Evolutionary conservation across 2,888 invertebrate species (phyloP).

Genomic region (Heteromyza rotundicornis): DNA sequence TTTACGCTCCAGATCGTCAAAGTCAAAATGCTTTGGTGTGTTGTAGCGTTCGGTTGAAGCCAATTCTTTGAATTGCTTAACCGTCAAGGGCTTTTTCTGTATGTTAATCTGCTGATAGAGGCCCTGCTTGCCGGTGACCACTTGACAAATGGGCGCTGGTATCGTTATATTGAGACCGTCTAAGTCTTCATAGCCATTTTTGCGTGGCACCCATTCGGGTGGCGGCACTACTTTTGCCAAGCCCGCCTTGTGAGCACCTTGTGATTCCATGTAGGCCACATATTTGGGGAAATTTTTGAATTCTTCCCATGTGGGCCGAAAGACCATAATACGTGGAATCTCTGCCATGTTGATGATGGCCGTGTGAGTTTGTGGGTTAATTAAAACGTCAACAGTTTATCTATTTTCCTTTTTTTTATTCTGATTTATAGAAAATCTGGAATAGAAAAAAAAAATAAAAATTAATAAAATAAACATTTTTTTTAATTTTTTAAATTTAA

Average conservation of each 20-base stretch:
- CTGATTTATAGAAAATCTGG: too few relatives aligned
- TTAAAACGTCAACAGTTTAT: too few relatives aligned
- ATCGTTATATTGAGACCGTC: constrained; percentile 84
- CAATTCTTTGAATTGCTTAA: constrained; percentile 85
- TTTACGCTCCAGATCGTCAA: constrained; percentile 89
- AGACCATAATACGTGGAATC: constrained; percentile 65
- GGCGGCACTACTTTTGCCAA: constrained; percentile 97
- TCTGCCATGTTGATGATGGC: constrained; percentile 47
- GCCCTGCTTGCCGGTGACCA: constrained; percentile 94
- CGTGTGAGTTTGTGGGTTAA: constrained; percentile 12
- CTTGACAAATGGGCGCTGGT: constrained; percentile 94
- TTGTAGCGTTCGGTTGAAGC: constrained; percentile 79
- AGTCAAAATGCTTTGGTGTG: constrained; percentile 84
- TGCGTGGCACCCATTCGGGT: constrained; percentile 91
- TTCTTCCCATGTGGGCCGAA: constrained; percentile 96
- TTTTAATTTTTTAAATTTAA: too few relatives aligned
- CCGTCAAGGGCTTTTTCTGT: constrained; percentile 89
- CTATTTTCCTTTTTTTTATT: too few relatives aligned
- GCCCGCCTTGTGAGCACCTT: constrained; percentile 93
- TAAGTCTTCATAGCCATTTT: constrained; percentile 80
- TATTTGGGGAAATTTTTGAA: constrained; percentile 94
- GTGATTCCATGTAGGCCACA: constrained; percentile 88
- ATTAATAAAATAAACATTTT: too few relatives aligned
- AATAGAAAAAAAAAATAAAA: too few relatives aligned
- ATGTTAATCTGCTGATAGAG: constrained; percentile 96